Evolutionary conservation across 2,113 vertebrate species (phyloP), one percentile per base, ranked within the genome.

Genomic region (Steatornis caripensis): DNA sequence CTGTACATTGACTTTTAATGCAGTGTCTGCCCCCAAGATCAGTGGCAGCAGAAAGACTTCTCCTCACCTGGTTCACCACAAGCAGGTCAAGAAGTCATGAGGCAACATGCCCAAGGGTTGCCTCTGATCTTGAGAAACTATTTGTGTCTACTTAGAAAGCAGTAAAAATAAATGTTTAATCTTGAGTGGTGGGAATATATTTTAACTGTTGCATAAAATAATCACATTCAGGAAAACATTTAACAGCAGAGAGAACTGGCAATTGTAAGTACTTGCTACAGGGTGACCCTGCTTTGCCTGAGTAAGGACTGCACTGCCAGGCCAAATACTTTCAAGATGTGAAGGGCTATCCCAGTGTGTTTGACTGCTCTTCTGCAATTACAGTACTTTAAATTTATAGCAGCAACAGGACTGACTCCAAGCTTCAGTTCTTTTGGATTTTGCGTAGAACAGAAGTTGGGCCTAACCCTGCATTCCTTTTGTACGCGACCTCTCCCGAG

Each of bases 281-380:
- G 71, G 30, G 23, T 84, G 79, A 94, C 80, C 34, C 61, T 88
- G 61, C 72, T 94, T 80, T 93, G 93, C 93, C 86, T 83, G 69
- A 90, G 87, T 68, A 95, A 93, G 68, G 83, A 79, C 54, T 78
- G 66, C 70, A 80, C 66, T 79, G 84, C 74, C 89, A 80, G 49
- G 62, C 77, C 77, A 84, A 95, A 78, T 53, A 60, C 51, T 66
- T 43, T 3, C 54, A 89, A 66, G 70, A 91, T 48, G 55, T 30
- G 61, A 93, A 65, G 39, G 74, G 62, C 46, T 72, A 54, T n/a
- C 30, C 72, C 86, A 54, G 39, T 27, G n/a, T 76, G 57, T 82
- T 57, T 68, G 60, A 36, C 27, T 86, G 82, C 49, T 79, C 76
- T 71, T 68, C 76, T 92, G 58, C 84, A 66, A 15, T 54, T 80